Evolutionary conservation across 1,140 invertebrate genomes (phyloP), one percentile per base, ranked within the genome.

Genomic region (Whitmania pigra): DNA sequence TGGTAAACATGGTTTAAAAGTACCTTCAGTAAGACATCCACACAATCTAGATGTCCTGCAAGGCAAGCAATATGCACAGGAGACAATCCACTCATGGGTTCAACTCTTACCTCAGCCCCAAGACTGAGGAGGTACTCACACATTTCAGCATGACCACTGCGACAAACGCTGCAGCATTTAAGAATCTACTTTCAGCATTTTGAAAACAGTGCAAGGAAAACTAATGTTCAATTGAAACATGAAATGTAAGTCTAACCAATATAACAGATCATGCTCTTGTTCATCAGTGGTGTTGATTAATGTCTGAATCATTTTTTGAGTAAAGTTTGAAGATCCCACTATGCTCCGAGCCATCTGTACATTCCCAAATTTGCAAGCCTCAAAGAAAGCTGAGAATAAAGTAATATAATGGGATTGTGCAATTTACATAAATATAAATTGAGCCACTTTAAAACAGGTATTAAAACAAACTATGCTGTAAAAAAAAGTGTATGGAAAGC

Each of bases 1-100:
- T 49, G 29, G 18, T 25, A 63, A 25, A 63, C 29, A n/a, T 36
- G 60, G 53, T 63, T 22, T 25, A 70, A 29, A 67, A 11, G 69
- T 77, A 86, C 83, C 79, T 86, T 86, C 15, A 97, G 82, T 67
- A 97, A 82, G 66, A 92, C 80, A 76, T 89, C 86, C 0, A 90
- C 89, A 71, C 96, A 90, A 67, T 91, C 88, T 73, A 86, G 83
- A 68, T 79, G 74, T 31, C 81, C 80, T 29, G 75, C 73, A 25
- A 80, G 90, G 78, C 90, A 90, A 11, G 93, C 90, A 68, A 93
- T 89, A 80, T 97, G 95, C 0, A 97, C 82, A 0, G 94, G 92
- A 9, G 91, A 92, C 80, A 96, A 93, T 77, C 90, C 89, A 0
- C 92, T 94, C 11, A 92, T 88, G 11, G 90, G 88, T 84, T 96